Evolutionary conservation across 2,113 vertebrate species (phyloP).

Genomic region (Rhinogobius similis): DNA sequence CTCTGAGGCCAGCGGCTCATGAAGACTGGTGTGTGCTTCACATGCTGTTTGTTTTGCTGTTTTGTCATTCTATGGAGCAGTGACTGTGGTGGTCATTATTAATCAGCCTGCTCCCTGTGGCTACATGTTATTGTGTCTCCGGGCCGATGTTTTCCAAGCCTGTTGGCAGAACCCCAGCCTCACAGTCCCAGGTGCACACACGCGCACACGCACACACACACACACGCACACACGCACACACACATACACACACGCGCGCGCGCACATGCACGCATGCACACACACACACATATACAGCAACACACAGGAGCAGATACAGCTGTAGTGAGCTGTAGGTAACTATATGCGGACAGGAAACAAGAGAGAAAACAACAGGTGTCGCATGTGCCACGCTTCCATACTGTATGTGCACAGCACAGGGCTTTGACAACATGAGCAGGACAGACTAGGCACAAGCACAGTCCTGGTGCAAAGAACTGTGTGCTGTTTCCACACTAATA

Average conservation of each 20-base stretch:
- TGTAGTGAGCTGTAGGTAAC: conserved; percentile 10
- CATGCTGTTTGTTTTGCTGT: conserved; percentile 69
- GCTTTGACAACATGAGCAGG: neutral
- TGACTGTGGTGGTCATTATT: conserved; percentile 53
- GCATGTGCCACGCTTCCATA: neutral
- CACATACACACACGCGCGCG: neutral
- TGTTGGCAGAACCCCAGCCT: conserved; percentile 48
- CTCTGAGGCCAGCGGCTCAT: conserved; percentile 28
- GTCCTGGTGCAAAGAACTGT: neutral
- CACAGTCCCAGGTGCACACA: conserved; percentile 22
- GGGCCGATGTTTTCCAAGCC: conserved; percentile 55
- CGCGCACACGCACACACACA: neutral
- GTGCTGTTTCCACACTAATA: too few relatives aligned
- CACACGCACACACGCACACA: conserved; percentile 16
- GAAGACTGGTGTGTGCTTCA: conserved; percentile 71
- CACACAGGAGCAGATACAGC: conserved; percentile 11
- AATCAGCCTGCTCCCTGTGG: conserved; percentile 58
- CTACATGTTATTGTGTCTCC: conserved; percentile 48
- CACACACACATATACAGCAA: neutral
- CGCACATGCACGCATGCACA: neutral
- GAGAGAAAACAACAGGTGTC: conserved; percentile 12
- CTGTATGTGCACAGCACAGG: neutral
- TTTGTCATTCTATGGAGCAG: conserved; percentile 58
- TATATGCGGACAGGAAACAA: conserved; percentile 28
- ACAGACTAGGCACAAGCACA: neutral